These are phyloP conservation scores for Mormoops blainvillei DNA, from an alignment of 2,113 vertebrate species.

Conservation along the genomic window DNA sequence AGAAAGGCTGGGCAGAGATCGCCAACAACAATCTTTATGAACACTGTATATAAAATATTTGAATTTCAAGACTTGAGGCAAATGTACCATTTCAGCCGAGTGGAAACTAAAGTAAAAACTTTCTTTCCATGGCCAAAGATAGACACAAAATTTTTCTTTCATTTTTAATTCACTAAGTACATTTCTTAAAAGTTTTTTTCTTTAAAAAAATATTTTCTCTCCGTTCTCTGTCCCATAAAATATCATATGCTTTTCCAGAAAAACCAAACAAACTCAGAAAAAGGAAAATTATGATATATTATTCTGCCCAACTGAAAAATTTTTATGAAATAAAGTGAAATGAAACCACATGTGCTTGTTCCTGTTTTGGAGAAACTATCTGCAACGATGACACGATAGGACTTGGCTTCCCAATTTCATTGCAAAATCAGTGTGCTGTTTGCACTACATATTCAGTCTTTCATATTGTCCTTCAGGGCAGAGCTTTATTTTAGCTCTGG, in stretches of 20 bases:
- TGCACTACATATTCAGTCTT: neutral
- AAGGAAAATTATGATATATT: neutral
- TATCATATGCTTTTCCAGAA: neutral
- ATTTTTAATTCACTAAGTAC: slow-evolving; percentile 7
- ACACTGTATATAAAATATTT: neutral
- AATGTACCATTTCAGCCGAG: neutral
- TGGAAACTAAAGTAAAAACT: neutral
- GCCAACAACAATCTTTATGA: neutral
- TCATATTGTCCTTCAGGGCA: neutral
- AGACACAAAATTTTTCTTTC: neutral
- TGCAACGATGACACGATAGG: neutral
- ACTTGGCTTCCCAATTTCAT: neutral
- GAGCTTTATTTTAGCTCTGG: neutral
- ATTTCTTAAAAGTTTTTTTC: neutral
- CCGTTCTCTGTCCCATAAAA: neutral
- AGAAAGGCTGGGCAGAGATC: neutral
- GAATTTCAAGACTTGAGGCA: neutral
- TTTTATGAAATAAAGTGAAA: slow-evolving; percentile 52
- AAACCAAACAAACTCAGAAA: slow-evolving; percentile 23
- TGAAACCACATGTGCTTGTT: slow-evolving; percentile 49
- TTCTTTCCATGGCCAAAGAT: neutral
- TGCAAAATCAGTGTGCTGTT: slow-evolving; percentile 29
- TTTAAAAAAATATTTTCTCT: neutral
- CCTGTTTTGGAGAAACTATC: slow-evolving; percentile 41
- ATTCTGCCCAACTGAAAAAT: neutral